Evolutionary conservation across 35 echinoderm and acorn worm species (phyloP), one percentile per base, ranked within the genome.

Genomic region (Strongylocentrotus purpuratus): DNA sequence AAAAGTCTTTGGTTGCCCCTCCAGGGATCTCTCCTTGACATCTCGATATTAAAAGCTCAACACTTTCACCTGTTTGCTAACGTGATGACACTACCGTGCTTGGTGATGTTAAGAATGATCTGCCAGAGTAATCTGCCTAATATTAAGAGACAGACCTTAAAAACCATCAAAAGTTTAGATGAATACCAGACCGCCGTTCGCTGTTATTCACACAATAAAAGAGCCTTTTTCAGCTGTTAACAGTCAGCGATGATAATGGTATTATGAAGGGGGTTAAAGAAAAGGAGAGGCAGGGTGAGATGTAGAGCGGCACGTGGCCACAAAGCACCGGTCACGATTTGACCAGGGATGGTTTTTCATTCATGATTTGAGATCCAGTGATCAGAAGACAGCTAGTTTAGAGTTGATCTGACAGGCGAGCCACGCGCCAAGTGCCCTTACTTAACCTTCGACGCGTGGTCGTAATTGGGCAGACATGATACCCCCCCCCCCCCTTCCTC

Each of bases 361-460:
- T 46, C 87, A 45, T 89, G 33, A 89, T 46, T 45, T 46, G 45
- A 89, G 87, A 89, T 46, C 33, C 33, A 89, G 87, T 45, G 25
- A 89, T 33, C 32, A 89, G 87, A 89, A 46, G 87, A 89, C 65
- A 78, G 87, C 87, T 15, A 41, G 32, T 88, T 46, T 15, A 32
- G 20, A 46, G 32, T 46, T 89, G 87, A 89, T 45, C 32, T 89
- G 87, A 89, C 87, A 89, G 87, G 45, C 87, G 87, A 45, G 87
- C 33, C 87, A 46, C 87, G 87, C 45, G 87, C 87, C 45, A 46
- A 33, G 33, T 89, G 87, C 33, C 87, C 87, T 89, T 89, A 89
- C 33, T 89, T 89, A 89, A 89, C 87, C 87, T 89, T 89, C 87
- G 87, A 89, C 87, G 87, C 87, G 87, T 89, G 87, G 87, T 20